Percentiles rank a stretch among this genome's conserved stretches.
Conservation (phyloP, 2,797 vertebrate species). For the Fundulus diaphanus region DNA sequence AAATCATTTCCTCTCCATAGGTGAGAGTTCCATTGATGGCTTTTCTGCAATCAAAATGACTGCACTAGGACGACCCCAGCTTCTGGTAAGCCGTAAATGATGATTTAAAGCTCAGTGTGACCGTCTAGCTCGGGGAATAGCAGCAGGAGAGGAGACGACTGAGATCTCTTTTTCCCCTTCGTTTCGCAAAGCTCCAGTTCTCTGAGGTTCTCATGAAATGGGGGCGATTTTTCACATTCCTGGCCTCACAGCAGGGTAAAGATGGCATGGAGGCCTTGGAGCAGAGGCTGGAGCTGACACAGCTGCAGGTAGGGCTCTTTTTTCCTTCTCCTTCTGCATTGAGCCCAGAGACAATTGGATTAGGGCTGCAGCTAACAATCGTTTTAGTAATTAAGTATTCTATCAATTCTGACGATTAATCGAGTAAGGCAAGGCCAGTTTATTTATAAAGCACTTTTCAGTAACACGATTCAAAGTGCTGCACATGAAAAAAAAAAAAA, state of each 20-base stretch:
- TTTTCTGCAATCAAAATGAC: constrained; percentile 95
- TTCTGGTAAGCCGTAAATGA: constrained; percentile 84
- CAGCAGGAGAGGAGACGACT: constrained; percentile 8
- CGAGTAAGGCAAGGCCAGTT: no score
- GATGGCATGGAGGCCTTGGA: constrained; percentile 76
- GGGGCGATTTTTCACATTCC: constrained; percentile 87
- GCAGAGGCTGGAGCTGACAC: constrained; percentile 84
- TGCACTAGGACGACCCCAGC: constrained; percentile 89
- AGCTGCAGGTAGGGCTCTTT: constrained; percentile 83
- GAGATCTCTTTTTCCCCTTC: constrained; percentile 18
- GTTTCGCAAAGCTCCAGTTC: constrained; percentile 84
- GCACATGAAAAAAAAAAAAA: no score
- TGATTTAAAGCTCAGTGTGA: constrained; percentile 21
- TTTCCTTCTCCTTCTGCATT: neutral
- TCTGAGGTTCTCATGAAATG: constrained; percentile 92
- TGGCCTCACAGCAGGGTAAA: constrained; percentile 86
- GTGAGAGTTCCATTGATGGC: constrained; percentile 84
- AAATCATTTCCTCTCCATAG: constrained; percentile 62
- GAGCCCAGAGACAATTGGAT: neutral
- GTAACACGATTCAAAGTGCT: no score
- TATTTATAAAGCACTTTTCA: no score
- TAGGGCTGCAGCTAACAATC: no score
- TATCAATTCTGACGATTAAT: no score
- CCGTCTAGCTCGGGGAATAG: constrained; percentile 11
- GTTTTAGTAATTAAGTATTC: no score